phyloP scores from a whole-genome alignment of 2,113 vertebrate genomes.

The Ia io region DNA sequence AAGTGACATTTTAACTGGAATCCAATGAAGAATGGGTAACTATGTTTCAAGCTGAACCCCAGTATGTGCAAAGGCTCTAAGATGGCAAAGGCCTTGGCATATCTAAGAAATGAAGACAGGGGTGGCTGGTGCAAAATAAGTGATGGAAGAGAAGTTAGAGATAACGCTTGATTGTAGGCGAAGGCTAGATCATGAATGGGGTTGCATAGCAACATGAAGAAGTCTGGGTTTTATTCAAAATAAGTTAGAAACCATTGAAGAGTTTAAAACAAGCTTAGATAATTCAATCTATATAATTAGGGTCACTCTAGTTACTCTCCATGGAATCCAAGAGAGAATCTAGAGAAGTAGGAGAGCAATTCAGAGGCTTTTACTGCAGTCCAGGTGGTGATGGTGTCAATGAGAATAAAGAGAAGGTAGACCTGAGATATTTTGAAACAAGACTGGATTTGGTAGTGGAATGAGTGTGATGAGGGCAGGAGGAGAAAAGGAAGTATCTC shows the following conservation, averaged over 20 bases:
- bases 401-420: not conserved
- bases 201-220: not conserved
- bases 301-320: not conserved
- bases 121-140: not conserved
- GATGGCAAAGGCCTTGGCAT: not conserved
- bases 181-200: not conserved
- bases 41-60: not conserved
- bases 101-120: not conserved
- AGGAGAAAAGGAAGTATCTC: not conserved
- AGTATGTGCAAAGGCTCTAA: not conserved
- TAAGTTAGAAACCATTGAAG: not conserved
- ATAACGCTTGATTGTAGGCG: not conserved
- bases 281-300: not conserved
- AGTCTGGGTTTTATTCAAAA: not conserved
- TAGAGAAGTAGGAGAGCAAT: not conserved
- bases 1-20: constrained; percentile 17
- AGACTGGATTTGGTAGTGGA: not conserved
- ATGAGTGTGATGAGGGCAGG: not conserved
- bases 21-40: not conserved
- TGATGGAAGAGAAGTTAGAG: not conserved
- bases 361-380: not conserved
- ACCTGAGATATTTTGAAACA: not conserved
- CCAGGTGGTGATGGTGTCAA: not conserved
- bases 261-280: not conserved
- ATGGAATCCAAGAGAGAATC: not conserved